Base-by-base conservation (phyloP, 2,888 invertebrate genomes). In the Lithophane ornitopus region DNA sequence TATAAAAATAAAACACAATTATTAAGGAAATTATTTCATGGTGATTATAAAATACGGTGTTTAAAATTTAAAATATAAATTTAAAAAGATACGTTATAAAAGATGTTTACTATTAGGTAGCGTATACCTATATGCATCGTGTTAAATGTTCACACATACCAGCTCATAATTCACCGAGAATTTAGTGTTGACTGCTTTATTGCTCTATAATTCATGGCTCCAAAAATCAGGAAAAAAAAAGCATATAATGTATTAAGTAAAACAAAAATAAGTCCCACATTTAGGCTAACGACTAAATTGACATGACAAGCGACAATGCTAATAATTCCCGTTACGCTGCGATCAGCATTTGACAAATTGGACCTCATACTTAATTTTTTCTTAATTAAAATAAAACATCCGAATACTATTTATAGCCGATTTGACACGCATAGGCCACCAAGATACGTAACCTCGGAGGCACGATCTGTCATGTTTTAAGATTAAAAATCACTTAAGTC, bases 401-500 rank as follows among this genome's bases (percentile, higher is more conserved):
- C 41, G 8, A 56, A 41, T 67, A n/a, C 44, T 28, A 67, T 69
- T 71, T 66, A 70, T 61, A 58, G 52, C 28, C 12, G 28, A 39
- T 34, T 70, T 70, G 56, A 63, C 59, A 46, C 19, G 68, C 22
- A 78, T 84, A 73, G 52, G 54, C 65, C 68, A 80, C 41, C 34
- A 58, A 72, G 14, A 63, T 70, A 81, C 68, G 82, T 67, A 81
- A 82, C 71, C 70, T 85, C 78, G 44, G 82, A 76, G 81, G 85
- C 87, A 86, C 85, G 87, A 89, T 67, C 86, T 89, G 89, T 89
- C 90, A 85, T 69, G 70, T 70, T 82, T 84, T 61, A 85, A 90
- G 91, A 91, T 91, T 78, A 89, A 84, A 84, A 87, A 86, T 86
- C 90, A 88, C 88, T 90, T 87, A 87, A 80, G 74, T 82, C 83